Conservation (phyloP, 2,888 invertebrate genomes). For the Drosophila monieri region DNA sequence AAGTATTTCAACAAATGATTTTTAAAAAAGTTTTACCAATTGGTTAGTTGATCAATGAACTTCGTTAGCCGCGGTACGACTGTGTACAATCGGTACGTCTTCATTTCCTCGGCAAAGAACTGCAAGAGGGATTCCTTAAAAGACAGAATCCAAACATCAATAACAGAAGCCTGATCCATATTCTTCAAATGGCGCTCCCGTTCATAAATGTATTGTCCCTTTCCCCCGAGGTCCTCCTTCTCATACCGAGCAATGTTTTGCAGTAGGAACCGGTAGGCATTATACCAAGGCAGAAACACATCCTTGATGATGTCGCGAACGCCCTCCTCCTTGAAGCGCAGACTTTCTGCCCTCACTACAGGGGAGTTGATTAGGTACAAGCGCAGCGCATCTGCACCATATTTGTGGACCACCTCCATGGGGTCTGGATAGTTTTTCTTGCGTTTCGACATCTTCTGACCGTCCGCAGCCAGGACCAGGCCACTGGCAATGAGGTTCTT, state of each 20-base stretch:
- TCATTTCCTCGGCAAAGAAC: conserved; percentile 97
- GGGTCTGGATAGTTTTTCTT: conserved; percentile 99
- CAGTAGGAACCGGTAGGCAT: conserved; percentile 95
- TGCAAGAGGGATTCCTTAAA: conserved; percentile 96
- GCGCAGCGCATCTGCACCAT: conserved; percentile 98
- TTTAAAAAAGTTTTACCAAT: conserved; percentile 87
- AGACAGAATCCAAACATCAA: conserved; percentile 99
- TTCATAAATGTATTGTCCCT: conserved; percentile 85
- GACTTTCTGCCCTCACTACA: conserved; percentile 97
- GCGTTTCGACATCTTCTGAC: conserved; percentile 99
- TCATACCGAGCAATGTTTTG: conserved; percentile 95
- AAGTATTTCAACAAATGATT: not conserved
- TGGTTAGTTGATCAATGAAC: conserved; percentile 98
- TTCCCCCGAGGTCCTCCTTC: conserved; percentile 86
- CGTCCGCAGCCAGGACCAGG: conserved; percentile 97
- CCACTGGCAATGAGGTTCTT: conserved; percentile 99
- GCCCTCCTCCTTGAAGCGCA: conserved; percentile 98
- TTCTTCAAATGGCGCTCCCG: conserved; percentile 83
- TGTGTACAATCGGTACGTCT: conserved; percentile 96
- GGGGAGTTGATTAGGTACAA: conserved; percentile 99
- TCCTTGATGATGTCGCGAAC: conserved; percentile 98
- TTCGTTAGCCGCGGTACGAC: conserved; percentile 96
- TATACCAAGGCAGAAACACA: conserved; percentile 98
- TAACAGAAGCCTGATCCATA: conserved; percentile 86
- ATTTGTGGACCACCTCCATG: conserved; percentile 93